Evolutionary conservation across 1,140 invertebrate genomes (phyloP), one percentile per base, ranked within the genome.

Genomic region (Drosophila yakuba): DNA sequence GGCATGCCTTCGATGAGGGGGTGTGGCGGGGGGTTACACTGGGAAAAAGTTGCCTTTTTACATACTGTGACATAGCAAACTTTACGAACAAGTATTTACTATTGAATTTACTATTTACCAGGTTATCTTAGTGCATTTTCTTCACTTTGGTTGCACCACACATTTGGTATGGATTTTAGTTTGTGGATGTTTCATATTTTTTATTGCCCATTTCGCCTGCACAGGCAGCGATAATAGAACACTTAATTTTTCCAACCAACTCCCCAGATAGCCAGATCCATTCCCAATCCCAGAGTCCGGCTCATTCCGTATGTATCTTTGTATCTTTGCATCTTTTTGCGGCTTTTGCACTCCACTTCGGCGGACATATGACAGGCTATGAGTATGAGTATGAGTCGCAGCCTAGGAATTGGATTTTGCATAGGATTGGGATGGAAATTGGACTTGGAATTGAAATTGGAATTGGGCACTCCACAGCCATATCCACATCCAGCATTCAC

Each of bases 241-340:
- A 63, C 59, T 63, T 57, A 43, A 72, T 50, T 58, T 55, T 55
- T 17, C 38, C 0, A 25, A 7, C 10, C 20, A 17, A 59, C 32
- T 38, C 6, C n/a, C 6, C 17, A 17, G 23, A 17, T 51, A 6
- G 4, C 25, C 25, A 32, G 1, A 23, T 14, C 41, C 32, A 36
- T 50, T 39, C 12, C 35, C 6, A 45, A 15, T 43, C n/a, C 41
- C 41, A 43, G 6, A 20, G 17, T 35, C 54, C 28, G 43, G 12
- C 79, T 63, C 73, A 74, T 81, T 81, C 20, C 66, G 56, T 77
- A 77, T 77, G 64, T 80, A 79, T 79, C 77, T 81, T 54, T 77
- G 64, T 80, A 79, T 79, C 77, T 81, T 54, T 69, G 45, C 14
- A 51, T 51, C 48, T 51, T 39, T 39, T 11, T 15, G 48, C 47